Evolutionary conservation across 2,888 invertebrate species (phyloP).

Genomic region (Girardia tigrina): DNA sequence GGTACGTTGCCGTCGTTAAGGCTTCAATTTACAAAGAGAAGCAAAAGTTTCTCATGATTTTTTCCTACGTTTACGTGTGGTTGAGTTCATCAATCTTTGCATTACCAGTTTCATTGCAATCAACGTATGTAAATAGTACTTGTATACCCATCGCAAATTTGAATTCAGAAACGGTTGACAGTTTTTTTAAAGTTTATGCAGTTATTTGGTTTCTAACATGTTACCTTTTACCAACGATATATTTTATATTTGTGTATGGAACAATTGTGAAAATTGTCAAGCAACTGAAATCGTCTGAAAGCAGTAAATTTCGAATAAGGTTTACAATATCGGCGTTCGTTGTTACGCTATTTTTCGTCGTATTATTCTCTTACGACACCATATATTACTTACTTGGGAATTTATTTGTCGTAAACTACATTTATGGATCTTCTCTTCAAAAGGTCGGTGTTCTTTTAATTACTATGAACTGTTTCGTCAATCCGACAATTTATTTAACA

Average conservation of each 20-base stretch:
- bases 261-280: neutral
- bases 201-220: neutral
- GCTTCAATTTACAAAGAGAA: neutral
- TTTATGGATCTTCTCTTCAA: neutral
- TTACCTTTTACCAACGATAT: neutral
- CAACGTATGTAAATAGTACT: neutral
- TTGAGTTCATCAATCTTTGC: neutral
- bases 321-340: neutral
- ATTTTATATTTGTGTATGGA: neutral
- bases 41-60: neutral
- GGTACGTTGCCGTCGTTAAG: neutral
- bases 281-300: neutral
- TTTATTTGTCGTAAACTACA: neutral
- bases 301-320: neutral
- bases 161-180: neutral
- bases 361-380: neutral
- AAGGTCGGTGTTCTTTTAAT: conserved; percentile 5
- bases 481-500: neutral
- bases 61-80: conserved; percentile 3
- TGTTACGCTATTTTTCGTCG: neutral
- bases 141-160: neutral
- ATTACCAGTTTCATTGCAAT: neutral
- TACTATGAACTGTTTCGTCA: neutral
- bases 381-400: neutral
- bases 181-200: neutral